phyloP scores from a whole-genome alignment of 2,888 invertebrate genomes.

The Clistopyga incitator region DNA sequence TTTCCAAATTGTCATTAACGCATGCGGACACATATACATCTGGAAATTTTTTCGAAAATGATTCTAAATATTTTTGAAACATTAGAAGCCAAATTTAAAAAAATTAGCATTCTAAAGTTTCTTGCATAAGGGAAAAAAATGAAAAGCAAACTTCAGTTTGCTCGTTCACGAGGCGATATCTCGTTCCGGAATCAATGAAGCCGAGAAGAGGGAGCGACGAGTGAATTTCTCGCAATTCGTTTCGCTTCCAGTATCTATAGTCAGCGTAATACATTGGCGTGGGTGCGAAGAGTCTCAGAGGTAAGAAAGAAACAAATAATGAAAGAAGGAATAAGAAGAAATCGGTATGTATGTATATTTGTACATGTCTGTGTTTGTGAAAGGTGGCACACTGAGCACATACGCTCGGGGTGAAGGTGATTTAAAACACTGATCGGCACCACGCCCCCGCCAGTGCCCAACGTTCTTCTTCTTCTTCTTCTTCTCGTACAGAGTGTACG shows the following conservation, averaged over 20 bases:
- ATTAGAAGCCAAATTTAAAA: too few species aligned
- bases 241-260: constrained; percentile 52
- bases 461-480: constrained; percentile 48
- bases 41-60: too few species aligned
- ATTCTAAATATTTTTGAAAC: too few species aligned
- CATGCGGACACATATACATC: too few species aligned
- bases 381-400: constrained; percentile 63
- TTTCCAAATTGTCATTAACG: too few species aligned
- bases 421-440: constrained; percentile 81
- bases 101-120: too few species aligned
- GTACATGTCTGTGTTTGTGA: constrained; percentile 41
- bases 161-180: constrained; percentile 2
- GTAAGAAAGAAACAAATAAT: constrained; percentile 1
- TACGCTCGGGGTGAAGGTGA: constrained; percentile 77
- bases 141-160: neutral
- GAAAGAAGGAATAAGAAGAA: constrained; percentile 36
- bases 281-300: constrained; percentile 43
- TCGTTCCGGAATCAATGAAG: constrained; percentile 36
- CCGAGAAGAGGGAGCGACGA: constrained; percentile 18
- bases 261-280: constrained; percentile 40
- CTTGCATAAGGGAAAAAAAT: neutral
- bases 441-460: constrained; percentile 71
- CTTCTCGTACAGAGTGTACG: constrained; percentile 50
- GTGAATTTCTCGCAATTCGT: constrained; percentile 56
- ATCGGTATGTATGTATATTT: constrained; percentile 27